Evolutionary conservation across 53 echinoderm and acorn worm species (phyloP).

Genomic region (Arbacia lixula): DNA sequence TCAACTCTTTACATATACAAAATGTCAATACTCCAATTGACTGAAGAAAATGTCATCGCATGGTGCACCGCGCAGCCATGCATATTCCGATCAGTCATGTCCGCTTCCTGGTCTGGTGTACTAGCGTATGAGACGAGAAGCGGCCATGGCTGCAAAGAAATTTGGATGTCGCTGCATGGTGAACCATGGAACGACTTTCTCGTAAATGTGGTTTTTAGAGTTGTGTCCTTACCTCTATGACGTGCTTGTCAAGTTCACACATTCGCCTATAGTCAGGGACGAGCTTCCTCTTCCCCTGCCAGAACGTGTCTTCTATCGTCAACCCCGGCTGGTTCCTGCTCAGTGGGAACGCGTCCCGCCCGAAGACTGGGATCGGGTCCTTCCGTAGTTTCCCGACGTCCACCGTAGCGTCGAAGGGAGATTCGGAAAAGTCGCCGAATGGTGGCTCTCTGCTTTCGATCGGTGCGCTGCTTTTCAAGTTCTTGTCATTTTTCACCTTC

Average conservation of each 20-base stretch:
- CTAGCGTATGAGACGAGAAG: too few species aligned
- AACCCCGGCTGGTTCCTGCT: not conserved
- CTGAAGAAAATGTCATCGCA: too few species aligned
- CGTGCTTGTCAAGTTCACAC: constrained; percentile 47
- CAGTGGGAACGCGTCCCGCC: constrained; percentile 1
- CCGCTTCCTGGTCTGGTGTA: too few species aligned
- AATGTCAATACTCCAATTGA: too few species aligned
- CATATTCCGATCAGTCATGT: too few species aligned
- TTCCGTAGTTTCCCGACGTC: constrained; percentile 24
- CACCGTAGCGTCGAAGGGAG: constrained; percentile 38
- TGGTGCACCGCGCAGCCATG: too few species aligned
- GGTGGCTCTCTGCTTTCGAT: too few species aligned
- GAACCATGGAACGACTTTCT: too few species aligned
- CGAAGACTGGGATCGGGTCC: constrained; percentile 35
- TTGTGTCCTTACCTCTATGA: constrained; percentile 43
- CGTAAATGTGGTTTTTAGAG: too few species aligned
- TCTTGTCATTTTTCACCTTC: not conserved
- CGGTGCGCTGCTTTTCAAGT: not conserved
- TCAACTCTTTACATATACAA: too few species aligned
- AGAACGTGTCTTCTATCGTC: constrained; percentile 68
- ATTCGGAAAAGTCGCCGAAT: not conserved
- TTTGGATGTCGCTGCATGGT: too few species aligned
- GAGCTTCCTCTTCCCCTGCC: constrained; percentile 52
- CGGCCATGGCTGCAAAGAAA: too few species aligned
- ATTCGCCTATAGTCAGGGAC: constrained; percentile 37